These are phyloP conservation scores for Clanis bilineata DNA, from an alignment of 2,888 invertebrate genomes.

Conservation along the genomic window DNA sequence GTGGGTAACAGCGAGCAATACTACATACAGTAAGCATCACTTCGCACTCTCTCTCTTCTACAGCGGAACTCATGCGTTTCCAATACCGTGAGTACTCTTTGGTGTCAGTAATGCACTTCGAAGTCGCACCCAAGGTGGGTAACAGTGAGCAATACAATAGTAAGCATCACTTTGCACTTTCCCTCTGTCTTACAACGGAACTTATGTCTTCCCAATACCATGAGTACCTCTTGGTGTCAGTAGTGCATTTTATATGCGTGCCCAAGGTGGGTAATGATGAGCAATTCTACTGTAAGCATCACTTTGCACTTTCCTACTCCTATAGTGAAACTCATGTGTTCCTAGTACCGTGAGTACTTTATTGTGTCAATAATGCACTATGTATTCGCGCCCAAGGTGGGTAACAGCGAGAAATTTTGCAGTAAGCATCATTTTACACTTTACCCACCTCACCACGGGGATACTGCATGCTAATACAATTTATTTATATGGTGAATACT, in stretches of 20 bases:
- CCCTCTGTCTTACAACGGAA: too few relatives aligned
- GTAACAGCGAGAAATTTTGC: background rate
- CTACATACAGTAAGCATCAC: background rate
- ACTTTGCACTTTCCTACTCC: slow-evolving; percentile 27
- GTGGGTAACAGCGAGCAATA: too few relatives aligned
- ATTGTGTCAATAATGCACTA: background rate
- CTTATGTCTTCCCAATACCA: background rate
- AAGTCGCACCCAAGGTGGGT: too few relatives aligned
- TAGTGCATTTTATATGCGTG: slow-evolving; percentile 32
- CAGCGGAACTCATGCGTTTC: too few relatives aligned
- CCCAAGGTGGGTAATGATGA: slow-evolving; percentile 79
- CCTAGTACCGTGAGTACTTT: background rate
- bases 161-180: too few relatives aligned
- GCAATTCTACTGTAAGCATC: slow-evolving; percentile 79
- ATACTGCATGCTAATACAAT: too few relatives aligned
- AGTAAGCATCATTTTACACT: background rate
- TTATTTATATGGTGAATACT: too few relatives aligned
- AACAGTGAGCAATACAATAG: too few relatives aligned
- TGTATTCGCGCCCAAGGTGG: too few relatives aligned
- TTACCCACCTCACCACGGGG: too few relatives aligned
- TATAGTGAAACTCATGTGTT: background rate
- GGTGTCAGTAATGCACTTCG: too few relatives aligned
- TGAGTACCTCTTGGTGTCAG: background rate
- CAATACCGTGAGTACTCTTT: too few relatives aligned
- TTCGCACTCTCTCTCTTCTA: background rate